Conservation (phyloP, 2,888 invertebrate species). For the Siphonodentalium dalli region DNA sequence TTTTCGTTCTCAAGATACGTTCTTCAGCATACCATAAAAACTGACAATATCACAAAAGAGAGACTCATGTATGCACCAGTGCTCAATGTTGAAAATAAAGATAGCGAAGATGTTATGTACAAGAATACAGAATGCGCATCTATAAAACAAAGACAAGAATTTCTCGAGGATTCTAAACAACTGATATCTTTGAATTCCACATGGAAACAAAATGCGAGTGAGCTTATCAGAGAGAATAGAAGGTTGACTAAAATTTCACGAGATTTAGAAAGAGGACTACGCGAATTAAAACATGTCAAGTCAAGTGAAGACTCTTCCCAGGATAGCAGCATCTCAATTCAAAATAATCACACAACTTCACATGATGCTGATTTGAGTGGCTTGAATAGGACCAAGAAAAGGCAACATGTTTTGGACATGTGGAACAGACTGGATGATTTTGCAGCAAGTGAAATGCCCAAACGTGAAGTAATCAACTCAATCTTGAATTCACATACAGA, state of each 20-base stretch:
- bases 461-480: conserved; percentile 50
- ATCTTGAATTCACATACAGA: conserved; percentile 47
- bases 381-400: not conserved
- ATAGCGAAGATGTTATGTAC: conserved; percentile 14
- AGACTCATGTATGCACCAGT: too few species aligned
- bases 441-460: conserved; percentile 30
- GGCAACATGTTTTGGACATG: conserved; percentile 45
- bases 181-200: too few species aligned
- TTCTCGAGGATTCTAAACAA: too few species aligned
- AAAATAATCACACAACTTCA: too few species aligned
- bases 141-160: too few species aligned
- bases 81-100: conserved; percentile 4
- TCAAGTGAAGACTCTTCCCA: not conserved
- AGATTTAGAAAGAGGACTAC: conserved; percentile 38
- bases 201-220: too few species aligned
- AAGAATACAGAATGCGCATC: conserved; percentile 6
- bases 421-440: conserved; percentile 53
- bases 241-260: conserved; percentile 42
- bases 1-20: conserved; percentile 57
- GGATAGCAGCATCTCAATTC: too few species aligned
- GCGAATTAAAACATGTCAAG: not conserved
- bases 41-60: too few species aligned
- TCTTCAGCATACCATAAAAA: conserved; percentile 41
- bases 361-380: too few species aligned
- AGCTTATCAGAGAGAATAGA: conserved; percentile 48